Percentiles rank a stretch among this genome's conserved stretches.
phyloP scores from a whole-genome alignment of 2,888 invertebrate species.

The Drosophila falleni region DNA sequence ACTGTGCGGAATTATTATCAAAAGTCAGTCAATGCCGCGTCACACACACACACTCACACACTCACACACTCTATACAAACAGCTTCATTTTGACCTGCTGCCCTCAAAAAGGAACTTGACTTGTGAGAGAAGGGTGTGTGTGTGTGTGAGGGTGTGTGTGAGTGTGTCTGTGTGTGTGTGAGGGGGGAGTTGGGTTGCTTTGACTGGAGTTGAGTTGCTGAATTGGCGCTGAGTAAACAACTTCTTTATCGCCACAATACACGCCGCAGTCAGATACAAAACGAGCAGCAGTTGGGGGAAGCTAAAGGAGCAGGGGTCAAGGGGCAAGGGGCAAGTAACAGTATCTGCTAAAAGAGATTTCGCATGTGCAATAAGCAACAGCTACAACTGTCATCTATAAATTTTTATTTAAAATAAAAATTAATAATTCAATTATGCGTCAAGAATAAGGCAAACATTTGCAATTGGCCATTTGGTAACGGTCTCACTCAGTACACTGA shows the following conservation, averaged over 20 bases:
- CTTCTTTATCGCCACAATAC: conserved; percentile 83
- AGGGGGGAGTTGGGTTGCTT: background rate
- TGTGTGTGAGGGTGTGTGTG: conserved; percentile 7
- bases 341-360: conserved; percentile 19
- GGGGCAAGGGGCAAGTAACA: background rate
- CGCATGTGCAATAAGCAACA: conserved; percentile 36
- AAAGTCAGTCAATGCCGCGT: conserved; percentile 71
- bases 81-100: conserved; percentile 79
- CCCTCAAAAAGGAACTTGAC: conserved; percentile 50
- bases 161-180: conserved; percentile 7
- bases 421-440: conserved; percentile 65
- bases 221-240: conserved; percentile 80
- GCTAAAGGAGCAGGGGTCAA: background rate
- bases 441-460: conserved; percentile 31
- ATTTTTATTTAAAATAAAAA: conserved; percentile 55
- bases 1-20: conserved; percentile 64
- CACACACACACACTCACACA: conserved; percentile 28
- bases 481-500: conserved; percentile 12
- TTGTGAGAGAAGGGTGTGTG: conserved; percentile 19
- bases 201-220: conserved; percentile 44
- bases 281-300: conserved; percentile 9
- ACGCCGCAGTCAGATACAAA: conserved; percentile 75
- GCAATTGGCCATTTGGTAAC: conserved; percentile 35
- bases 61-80: conserved; percentile 7
- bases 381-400: conserved; percentile 32